Evolutionary conservation across 2,888 invertebrate genomes (phyloP).

Genomic region (Cheilosia impressa): DNA sequence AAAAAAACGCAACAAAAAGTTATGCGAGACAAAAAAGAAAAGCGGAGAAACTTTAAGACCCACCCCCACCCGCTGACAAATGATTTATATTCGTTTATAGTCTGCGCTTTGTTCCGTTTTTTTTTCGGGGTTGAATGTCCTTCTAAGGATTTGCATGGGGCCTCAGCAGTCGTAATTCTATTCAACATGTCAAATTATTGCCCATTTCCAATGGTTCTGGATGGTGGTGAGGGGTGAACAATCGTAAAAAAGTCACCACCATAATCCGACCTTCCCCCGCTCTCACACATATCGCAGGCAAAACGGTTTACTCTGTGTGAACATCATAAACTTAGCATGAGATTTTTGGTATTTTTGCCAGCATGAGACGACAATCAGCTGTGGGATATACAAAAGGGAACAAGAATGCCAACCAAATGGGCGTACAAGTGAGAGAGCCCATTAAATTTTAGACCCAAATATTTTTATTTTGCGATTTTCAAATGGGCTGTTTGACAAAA

Average conservation of each 20-base stretch:
- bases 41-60: constrained; percentile 31
- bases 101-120: constrained; percentile 28
- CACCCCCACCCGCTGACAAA: constrained; percentile 36
- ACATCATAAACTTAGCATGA: constrained; percentile 65
- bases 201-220: constrained; percentile 65
- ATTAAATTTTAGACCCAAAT: constrained; percentile 69
- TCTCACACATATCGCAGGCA: background rate
- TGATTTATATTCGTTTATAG: constrained; percentile 73
- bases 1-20: constrained; percentile 39
- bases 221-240: constrained; percentile 26
- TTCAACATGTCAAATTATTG: constrained; percentile 75
- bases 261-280: constrained; percentile 33
- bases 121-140: constrained; percentile 68
- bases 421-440: constrained; percentile 47
- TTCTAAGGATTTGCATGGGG: constrained; percentile 69
- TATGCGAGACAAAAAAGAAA: constrained; percentile 44
- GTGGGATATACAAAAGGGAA: constrained; percentile 35
- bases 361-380: constrained; percentile 63
- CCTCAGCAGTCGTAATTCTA: constrained; percentile 72
- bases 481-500: constrained; percentile 72
- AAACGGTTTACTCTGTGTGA: constrained; percentile 50
- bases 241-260: constrained; percentile 72
- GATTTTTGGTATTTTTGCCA: constrained; percentile 56
- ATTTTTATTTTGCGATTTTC: constrained; percentile 71
- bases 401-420: constrained; percentile 33